These are phyloP conservation scores for Acrobasis suavella DNA, from an alignment of 2,888 invertebrate genomes.

Conservation along the genomic window DNA sequence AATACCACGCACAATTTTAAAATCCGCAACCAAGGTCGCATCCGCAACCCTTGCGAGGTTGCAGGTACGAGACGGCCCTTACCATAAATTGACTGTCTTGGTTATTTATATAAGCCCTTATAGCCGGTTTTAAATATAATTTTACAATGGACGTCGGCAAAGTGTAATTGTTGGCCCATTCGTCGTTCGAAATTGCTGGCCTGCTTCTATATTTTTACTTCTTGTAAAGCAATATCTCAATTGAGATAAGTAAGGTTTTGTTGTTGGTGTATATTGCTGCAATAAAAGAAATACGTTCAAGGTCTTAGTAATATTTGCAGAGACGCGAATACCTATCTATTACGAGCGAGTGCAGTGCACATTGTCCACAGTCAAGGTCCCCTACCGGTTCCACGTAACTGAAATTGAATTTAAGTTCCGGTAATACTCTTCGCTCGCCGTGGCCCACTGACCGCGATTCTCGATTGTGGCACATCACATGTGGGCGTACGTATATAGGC, in stretches of 20 bases:
- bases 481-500: conserved; percentile 58
- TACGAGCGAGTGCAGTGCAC: conserved; percentile 5
- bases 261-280: neutral
- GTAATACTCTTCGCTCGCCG: conserved; percentile 65
- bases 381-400: conserved; percentile 44
- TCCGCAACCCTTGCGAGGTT: conserved; percentile 11
- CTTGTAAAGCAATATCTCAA: neutral
- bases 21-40: conserved; percentile 7
- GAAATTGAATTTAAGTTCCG: conserved; percentile 61
- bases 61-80: conserved; percentile 10
- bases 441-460: conserved; percentile 76
- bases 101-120: conserved; percentile 1
- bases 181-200: neutral
- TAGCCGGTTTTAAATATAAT: neutral
- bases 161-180: conserved; percentile 1
- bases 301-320: conserved; percentile 10
- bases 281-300: conserved; percentile 8
- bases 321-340: conserved; percentile 1
- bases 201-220: neutral
- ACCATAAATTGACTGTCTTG: conserved; percentile 1
- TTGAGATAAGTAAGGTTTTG: neutral
- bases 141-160: neutral
- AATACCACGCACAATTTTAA: conserved; percentile 1
- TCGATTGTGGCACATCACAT: conserved; percentile 52
- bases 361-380: conserved; percentile 51